These are phyloP conservation scores for Manacus vitellinus DNA, from an alignment of 2,113 vertebrate genomes.

Conservation along the genomic window DNA sequence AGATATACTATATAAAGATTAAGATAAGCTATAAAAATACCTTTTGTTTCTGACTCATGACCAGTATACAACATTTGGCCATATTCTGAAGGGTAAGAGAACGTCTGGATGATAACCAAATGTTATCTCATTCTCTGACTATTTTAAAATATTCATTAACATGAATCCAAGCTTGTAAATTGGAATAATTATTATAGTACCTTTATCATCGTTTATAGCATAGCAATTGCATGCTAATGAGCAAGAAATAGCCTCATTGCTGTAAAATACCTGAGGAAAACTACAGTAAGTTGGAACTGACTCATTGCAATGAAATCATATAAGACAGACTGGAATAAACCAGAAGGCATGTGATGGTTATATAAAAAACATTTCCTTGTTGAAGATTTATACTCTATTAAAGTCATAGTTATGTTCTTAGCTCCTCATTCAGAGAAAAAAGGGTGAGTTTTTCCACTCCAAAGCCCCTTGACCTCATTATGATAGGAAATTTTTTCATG, in stretches of 20 bases:
- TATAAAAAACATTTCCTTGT: neutral
- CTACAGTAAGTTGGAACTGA: neutral
- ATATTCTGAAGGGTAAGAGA: neutral
- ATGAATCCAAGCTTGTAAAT: slow-evolving; percentile 6
- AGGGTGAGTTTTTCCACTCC: neutral
- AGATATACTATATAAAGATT: neutral
- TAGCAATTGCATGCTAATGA: neutral
- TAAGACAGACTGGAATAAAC: neutral
- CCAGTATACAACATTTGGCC: neutral
- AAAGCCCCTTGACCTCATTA: neutral
- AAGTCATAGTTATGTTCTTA: neutral
- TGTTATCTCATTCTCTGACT: slow-evolving; percentile 35
- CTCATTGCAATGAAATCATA: neutral
- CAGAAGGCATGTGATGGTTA: neutral
- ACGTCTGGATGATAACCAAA: slow-evolving; percentile 12
- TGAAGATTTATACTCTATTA: neutral
- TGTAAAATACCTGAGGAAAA: slow-evolving; percentile 2
- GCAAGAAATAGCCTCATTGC: neutral
- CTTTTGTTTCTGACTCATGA: neutral
- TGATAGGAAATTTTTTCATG: neutral
- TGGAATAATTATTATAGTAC: slow-evolving; percentile 13
- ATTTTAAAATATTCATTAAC: slow-evolving; percentile 39
- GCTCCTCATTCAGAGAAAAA: neutral
- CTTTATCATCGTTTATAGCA: neutral
- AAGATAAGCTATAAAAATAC: neutral